These are phyloP conservation scores for Emydura subglobosa DNA, from an alignment of 2,113 vertebrate species.

Conservation along the genomic window DNA sequence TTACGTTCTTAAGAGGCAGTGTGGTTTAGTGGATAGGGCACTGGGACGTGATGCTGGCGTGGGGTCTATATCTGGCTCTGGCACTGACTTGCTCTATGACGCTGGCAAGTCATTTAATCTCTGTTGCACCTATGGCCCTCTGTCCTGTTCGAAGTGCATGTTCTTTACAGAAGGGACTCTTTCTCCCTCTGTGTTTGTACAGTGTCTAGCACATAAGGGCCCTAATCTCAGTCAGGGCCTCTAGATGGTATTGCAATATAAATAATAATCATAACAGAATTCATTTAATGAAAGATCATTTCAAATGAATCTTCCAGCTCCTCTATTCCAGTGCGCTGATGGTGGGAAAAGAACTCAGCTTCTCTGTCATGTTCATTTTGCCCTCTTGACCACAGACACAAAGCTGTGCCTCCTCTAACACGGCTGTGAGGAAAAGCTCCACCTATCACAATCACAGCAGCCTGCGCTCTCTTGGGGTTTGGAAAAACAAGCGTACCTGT, in stretches of 20 bases:
- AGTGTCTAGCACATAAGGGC: no score
- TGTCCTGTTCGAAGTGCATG: not conserved
- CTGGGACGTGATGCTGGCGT: not conserved
- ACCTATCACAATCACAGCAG: not conserved
- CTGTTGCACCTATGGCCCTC: not conserved
- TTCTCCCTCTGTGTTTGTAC: not conserved
- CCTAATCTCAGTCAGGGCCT: not conserved
- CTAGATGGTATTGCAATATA: not conserved
- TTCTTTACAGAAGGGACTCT: not conserved
- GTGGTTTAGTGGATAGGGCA: not conserved
- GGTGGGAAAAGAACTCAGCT: not conserved
- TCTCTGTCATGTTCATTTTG: not conserved
- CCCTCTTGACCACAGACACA: not conserved
- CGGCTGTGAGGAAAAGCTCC: not conserved
- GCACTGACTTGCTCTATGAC: not conserved
- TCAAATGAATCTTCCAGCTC: not conserved
- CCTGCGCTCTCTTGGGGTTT: not conserved
- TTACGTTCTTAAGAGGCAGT: no score
- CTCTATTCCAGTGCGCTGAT: not conserved
- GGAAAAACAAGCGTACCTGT: slow-evolving; percentile 15
- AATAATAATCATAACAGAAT: not conserved
- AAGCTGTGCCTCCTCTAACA: not conserved
- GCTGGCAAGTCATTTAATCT: not conserved
- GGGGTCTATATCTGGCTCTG: not conserved
- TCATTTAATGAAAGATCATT: not conserved